Base-by-base conservation (phyloP, 1,140 invertebrate species). In the Aculops lycopersici region DNA sequence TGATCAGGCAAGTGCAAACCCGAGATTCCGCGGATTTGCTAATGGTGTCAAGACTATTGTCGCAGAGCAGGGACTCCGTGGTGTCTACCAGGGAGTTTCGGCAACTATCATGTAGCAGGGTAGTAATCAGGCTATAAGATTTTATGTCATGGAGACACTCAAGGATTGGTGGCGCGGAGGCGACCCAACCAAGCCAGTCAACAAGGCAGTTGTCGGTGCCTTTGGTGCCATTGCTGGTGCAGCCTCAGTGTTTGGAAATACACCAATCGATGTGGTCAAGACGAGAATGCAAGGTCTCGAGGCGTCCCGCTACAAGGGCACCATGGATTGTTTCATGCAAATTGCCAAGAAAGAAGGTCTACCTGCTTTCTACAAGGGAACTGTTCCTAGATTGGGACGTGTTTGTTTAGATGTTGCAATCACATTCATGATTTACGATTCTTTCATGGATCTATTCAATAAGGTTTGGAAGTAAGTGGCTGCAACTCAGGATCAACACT, bases 391-490 rank as follows among this genome's bases (percentile, higher is more conserved):
- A 48, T 63, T 97, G 49, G 71, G 79, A 52, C 66, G 90, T 51
- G 90, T 97, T n/a, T 94, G 86, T 50, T 60, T 95, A 43, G 88
- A 97, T 60, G 88, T 95, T n/a, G 86, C 74, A 16, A 95, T 97
- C 43, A 95, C 88, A 20, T 97, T 83, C 60, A 94, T 83, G 72
- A 92, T 86, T 52, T 88, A 83, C 56, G 90, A 84, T 60, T 83
- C 76, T 18, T 80, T 86, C 48, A 83, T 84, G 74, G 79, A 84
- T 74, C 1, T 59, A 13, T 90, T 92, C 51, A 84, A 84, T 53
- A 73, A 70, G 53, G 54, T 81, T 16, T 90, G 80, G 81, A 63
- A 62, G 41, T n/a, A n/a, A n/a, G n/a, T n/a, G n/a, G n/a, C n/a
- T n/a, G n/a, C n/a, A n/a, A n/a, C n/a, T n/a, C n/a, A n/a, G n/a